These are phyloP conservation scores for Fissipunctia ypsillon DNA, from an alignment of 2,888 invertebrate species.

Conservation along the genomic window DNA sequence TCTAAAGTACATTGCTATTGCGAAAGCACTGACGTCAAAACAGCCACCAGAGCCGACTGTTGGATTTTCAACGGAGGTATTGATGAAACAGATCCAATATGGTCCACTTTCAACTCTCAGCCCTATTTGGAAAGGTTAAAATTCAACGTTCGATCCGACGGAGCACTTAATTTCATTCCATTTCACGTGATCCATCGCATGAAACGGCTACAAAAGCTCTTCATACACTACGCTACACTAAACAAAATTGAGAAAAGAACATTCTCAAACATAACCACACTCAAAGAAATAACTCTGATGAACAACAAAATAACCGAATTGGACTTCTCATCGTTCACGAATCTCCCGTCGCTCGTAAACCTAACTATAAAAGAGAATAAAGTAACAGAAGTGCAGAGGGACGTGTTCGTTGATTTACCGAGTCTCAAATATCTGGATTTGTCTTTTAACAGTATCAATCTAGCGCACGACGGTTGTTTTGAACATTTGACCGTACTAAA, in stretches of 20 bases:
- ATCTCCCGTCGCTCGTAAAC: conserved; percentile 93
- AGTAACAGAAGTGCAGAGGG: conserved; percentile 93
- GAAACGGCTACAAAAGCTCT: conserved; percentile 92
- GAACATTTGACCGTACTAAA: conserved; percentile 93
- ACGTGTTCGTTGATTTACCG: conserved; percentile 94
- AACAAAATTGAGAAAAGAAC: conserved; percentile 93
- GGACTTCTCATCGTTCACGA: conserved; percentile 93
- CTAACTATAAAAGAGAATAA: conserved; percentile 94
- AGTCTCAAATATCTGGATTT: conserved; percentile 94
- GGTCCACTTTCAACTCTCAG: conserved; percentile 94
- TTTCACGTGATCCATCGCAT: conserved; percentile 92
- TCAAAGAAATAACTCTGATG: conserved; percentile 93
- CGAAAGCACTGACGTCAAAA: conserved; percentile 88
- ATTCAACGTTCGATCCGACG: conserved; percentile 93
- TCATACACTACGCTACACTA: conserved; percentile 93
- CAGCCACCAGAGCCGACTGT: conserved; percentile 93
- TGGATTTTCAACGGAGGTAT: conserved; percentile 94
- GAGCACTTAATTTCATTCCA: conserved; percentile 93
- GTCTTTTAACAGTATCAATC: conserved; percentile 96
- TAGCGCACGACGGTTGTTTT: conserved; percentile 96
- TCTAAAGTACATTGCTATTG: conserved; percentile 93
- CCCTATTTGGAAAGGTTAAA: conserved; percentile 92
- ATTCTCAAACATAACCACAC: conserved; percentile 93
- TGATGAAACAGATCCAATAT: conserved; percentile 92
- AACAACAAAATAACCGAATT: conserved; percentile 93